Percentiles rank a stretch among this genome's conserved stretches.
Conservation (phyloP, 2,888 invertebrate species). For the Euplexia lucipara region DNA sequence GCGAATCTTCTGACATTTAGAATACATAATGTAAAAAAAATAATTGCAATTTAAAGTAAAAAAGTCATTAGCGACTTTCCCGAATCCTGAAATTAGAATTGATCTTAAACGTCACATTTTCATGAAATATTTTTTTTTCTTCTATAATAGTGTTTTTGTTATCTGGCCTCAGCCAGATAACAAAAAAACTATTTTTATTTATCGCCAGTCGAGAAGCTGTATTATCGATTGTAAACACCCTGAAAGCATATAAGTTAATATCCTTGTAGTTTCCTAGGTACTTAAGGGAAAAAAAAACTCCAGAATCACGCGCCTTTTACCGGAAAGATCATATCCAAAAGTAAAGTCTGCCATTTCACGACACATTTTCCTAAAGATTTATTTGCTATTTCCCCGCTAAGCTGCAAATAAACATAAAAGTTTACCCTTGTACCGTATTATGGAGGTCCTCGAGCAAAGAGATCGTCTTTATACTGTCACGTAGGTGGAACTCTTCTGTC, state of each 20-base stretch:
- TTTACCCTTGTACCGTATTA: conserved; percentile 39
- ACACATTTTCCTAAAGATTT: conserved; percentile 39
- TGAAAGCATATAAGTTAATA: conserved; percentile 4
- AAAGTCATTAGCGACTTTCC: no score
- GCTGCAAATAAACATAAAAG: conserved; percentile 42
- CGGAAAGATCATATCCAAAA: conserved; percentile 23
- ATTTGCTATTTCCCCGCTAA: conserved; percentile 27
- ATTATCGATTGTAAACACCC: neutral
- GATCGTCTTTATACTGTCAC: conserved; percentile 23
- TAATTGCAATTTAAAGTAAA: no score
- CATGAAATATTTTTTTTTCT: no score
- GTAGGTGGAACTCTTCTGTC: conserved; percentile 8
- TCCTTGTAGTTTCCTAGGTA: neutral
- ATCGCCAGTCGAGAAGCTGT: neutral
- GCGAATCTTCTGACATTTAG: no score
- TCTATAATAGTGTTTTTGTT: no score
- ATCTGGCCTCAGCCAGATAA: no score
- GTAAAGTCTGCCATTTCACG: conserved; percentile 26
- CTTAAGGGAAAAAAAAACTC: neutral
- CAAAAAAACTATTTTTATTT: no score
- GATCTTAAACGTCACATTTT: no score
- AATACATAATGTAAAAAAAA: no score
- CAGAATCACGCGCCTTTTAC: neutral
- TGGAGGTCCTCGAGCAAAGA: conserved; percentile 10
- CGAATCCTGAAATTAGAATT: no score